Evolutionary conservation across 2,113 vertebrate genomes (phyloP), one percentile per base, ranked within the genome.

Genomic region (Patagioenas fasciata): DNA sequence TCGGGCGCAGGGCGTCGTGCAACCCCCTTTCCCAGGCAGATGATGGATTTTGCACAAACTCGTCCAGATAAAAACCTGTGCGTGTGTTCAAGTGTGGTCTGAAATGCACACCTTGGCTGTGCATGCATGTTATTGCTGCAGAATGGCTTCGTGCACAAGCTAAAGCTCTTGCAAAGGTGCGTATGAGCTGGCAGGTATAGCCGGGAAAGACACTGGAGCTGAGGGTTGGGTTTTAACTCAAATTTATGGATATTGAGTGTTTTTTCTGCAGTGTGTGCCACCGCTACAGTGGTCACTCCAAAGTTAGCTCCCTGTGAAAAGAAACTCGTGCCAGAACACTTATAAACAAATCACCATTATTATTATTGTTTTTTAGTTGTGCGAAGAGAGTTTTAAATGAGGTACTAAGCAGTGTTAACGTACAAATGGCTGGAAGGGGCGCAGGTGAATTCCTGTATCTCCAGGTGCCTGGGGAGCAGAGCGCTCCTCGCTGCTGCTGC

Each of bases 251-350:
- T 16, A 8, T 2, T 51, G 50, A 11, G 1, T 23, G 10, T 0
- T 8, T 78, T 75, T 66, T 44, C 16, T 50, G 2, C 6, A 10
- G 18, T 10, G 1, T 13, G 13, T 47, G 0, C 23, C 16, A 0
- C 36, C n/a, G 80, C 57, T 57, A 54, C n/a, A 8, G 17, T 7
- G 29, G 16, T 72, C 26, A 7, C 24, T 57, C 29, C 34, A 50
- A 61, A 36, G 40, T 11, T 75, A 65, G 20, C 53, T 36, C 15
- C 21, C 34, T 71, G 20, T 28, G 85, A 44, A 78, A 75, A 80
- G 17, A 13, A 84, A 29, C 34, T 81, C 47, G 24, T 36, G 21
- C 40, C 47, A 19, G 19, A 82, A 19, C 18, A 14, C 31, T 87
- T 34, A 28, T 0, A 60, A 92, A 85, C 34, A 92, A 92, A 66